Evolutionary conservation across 2,888 invertebrate genomes (phyloP).

Genomic region (Platycheirus rosarum): DNA sequence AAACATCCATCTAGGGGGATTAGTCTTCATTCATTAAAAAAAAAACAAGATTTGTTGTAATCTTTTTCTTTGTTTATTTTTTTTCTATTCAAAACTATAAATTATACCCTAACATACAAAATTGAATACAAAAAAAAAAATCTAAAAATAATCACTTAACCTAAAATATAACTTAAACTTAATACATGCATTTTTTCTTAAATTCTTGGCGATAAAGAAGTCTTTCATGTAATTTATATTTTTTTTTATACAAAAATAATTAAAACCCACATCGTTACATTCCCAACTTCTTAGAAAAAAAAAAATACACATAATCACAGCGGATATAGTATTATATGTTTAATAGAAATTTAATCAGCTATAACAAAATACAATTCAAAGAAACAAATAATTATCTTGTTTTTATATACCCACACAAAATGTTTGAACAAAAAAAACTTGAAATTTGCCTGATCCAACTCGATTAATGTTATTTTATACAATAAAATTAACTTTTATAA

Average conservation of each 20-base stretch:
- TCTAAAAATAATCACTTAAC: constrained; percentile 3
- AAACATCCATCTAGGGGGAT: not conserved
- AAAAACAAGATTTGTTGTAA: no score
- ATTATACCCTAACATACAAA: constrained; percentile 54
- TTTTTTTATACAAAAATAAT: not conserved
- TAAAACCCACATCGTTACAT: constrained; percentile 18
- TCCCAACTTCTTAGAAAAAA: constrained; percentile 28
- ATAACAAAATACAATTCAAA: constrained; percentile 25
- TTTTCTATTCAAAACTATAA: constrained; percentile 47
- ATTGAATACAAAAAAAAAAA: constrained; percentile 49
- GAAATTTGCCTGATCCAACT: constrained; percentile 31
- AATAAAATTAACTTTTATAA: no score
- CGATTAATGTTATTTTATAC: constrained; percentile 14
- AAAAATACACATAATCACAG: constrained; percentile 69
- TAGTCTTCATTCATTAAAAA: no score
- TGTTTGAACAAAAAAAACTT: constrained; percentile 4
- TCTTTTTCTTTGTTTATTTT: constrained; percentile 16
- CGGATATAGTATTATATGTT: no score
- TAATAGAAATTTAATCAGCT: constrained; percentile 19
- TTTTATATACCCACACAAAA: constrained; percentile 39
- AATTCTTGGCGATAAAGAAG: constrained; percentile 35
- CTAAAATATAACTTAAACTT: constrained; percentile 16
- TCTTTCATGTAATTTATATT: not conserved
- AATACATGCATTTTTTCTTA: constrained; percentile 25
- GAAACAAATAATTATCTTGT: constrained; percentile 40